phyloP scores from a whole-genome alignment of 2,113 vertebrate genomes.

The Sakesphorus luctuosus region DNA sequence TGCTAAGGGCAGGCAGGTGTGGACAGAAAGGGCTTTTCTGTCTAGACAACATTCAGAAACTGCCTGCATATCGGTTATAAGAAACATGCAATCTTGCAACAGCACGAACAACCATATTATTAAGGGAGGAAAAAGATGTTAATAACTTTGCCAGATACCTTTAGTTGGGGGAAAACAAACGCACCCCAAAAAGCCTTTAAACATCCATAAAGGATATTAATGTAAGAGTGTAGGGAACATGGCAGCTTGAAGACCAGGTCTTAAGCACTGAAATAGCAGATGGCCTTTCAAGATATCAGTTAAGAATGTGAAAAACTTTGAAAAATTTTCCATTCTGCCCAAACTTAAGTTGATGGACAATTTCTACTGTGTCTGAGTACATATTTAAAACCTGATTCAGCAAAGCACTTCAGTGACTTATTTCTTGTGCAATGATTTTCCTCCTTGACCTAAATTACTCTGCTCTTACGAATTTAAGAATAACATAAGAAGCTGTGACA shows the following conservation, averaged over 20 bases:
- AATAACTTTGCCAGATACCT: neutral
- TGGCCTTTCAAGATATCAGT: neutral
- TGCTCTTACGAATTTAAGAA: neutral
- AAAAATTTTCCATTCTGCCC: neutral
- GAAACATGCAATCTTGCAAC: neutral
- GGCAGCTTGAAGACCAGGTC: neutral
- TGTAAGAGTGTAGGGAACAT: neutral
- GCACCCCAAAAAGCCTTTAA: neutral
- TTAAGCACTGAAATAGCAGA: neutral
- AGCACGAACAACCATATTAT: neutral
- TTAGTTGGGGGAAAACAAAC: fast-evolving
- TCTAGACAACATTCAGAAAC: neutral
- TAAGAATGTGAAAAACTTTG: neutral
- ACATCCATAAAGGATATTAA: neutral
- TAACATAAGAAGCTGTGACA: neutral
- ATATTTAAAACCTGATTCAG: neutral
- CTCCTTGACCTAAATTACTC: neutral
- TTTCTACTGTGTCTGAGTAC: neutral
- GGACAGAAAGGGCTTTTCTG: neutral
- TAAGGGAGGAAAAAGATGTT: neutral
- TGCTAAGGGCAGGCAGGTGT: neutral
- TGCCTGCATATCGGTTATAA: neutral
- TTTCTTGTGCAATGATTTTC: neutral
- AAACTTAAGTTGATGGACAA: neutral
- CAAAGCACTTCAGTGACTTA: neutral